These are phyloP conservation scores for Tiliacea aurago DNA, from an alignment of 2,888 invertebrate species.

Conservation along the genomic window DNA sequence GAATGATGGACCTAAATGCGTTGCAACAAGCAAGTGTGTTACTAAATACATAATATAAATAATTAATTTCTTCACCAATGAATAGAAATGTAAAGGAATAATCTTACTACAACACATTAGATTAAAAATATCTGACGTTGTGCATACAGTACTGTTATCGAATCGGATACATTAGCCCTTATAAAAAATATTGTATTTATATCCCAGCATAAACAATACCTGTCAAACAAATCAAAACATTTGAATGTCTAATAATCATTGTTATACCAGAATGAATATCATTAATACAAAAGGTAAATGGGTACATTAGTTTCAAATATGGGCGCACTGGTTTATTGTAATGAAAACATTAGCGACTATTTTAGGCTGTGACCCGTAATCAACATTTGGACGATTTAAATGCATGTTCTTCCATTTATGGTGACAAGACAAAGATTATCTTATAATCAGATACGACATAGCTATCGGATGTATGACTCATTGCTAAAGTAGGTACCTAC, in stretches of 20 bases:
- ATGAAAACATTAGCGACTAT: slow-evolving; percentile 29
- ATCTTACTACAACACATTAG: no score
- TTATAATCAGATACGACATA: not conserved
- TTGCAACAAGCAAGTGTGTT: no score
- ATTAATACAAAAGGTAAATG: slow-evolving; percentile 11
- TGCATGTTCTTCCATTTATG: not conserved
- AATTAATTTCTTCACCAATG: no score
- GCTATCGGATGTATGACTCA: not conserved
- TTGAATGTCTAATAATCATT: slow-evolving; percentile 13
- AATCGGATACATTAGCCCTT: not conserved
- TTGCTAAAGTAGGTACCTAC: not conserved
- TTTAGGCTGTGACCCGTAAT: slow-evolving; percentile 34
- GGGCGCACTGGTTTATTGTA: slow-evolving; percentile 23
- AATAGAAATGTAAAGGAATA: no score
- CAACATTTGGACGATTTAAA: slow-evolving; percentile 45
- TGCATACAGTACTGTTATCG: not conserved
- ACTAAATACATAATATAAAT: no score
- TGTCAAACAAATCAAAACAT: slow-evolving; percentile 1
- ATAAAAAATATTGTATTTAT: slow-evolving; percentile 12
- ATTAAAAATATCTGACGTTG: not conserved
- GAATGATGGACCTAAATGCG: no score
- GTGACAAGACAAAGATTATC: slow-evolving; percentile 20
- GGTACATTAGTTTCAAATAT: slow-evolving; percentile 30
- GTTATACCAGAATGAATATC: slow-evolving; percentile 3
- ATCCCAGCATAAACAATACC: slow-evolving; percentile 29